phyloP scores from a whole-genome alignment of 2,797 vertebrate species.

The Craterocephalus amniculus region DNA sequence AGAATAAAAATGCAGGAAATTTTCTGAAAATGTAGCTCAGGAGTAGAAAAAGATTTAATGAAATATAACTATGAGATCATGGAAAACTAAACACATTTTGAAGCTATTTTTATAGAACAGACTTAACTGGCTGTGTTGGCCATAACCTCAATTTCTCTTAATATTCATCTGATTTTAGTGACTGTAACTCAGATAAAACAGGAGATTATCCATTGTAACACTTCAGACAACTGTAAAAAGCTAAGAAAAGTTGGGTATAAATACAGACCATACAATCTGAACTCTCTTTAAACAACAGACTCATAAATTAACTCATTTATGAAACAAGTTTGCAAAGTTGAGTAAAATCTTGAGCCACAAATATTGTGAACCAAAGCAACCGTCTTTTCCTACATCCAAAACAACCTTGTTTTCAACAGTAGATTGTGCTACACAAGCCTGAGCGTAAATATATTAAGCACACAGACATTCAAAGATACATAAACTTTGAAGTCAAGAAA shows the following conservation, averaged over 20 bases:
- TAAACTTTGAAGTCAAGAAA: slow-evolving; percentile 30
- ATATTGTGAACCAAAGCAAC: neutral
- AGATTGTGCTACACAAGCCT: neutral
- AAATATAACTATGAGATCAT: neutral
- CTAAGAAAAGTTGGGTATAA: neutral
- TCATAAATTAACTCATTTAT: neutral
- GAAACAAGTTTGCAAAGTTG: neutral
- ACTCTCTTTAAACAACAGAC: neutral
- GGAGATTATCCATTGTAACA: neutral
- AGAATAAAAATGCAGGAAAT: slow-evolving; percentile 1
- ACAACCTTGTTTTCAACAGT: slow-evolving; percentile 2
- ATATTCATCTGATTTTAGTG: neutral
- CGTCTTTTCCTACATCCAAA: neutral
- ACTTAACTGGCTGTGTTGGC: neutral
- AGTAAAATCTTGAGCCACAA: slow-evolving; percentile 3
- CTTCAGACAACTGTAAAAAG: neutral
- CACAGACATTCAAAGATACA: slow-evolving; percentile 10
- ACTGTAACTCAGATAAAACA: neutral
- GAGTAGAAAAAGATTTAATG: neutral
- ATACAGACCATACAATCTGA: neutral
- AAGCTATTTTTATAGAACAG: neutral
- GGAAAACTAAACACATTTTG: neutral
- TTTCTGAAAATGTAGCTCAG: neutral
- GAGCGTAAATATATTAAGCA: slow-evolving; percentile 11
- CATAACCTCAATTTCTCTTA: neutral